Evolutionary conservation across 2,113 vertebrate species (phyloP), one percentile per base, ranked within the genome.

Genomic region (Lamprologus callipterus): DNA sequence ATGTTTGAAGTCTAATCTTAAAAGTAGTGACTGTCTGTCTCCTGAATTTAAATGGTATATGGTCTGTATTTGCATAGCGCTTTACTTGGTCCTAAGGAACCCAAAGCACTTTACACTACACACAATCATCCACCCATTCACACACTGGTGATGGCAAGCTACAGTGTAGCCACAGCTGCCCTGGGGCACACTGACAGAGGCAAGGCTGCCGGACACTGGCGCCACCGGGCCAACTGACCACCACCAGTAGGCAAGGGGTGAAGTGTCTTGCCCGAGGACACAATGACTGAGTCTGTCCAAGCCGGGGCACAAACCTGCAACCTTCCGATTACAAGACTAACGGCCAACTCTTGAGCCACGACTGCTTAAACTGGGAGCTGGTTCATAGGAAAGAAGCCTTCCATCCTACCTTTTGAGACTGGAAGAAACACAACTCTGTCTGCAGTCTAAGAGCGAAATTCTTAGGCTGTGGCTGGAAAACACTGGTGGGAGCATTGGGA

Each of bases 111-210:
- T 53, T 1, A 51, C 19, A 1, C 49, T 53, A 9, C 1, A 53
- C 49, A 53, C 49, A 53, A 53, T 53, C 9, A 53, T 53, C 9
- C 49, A 49, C 47, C 47, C 47, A 3, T 51, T n/a, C 49, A n/a
- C 9, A 51, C 49, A 51, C 49, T 10, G 0, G 49, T 53, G 19
- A n/a, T 53, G 49, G 49, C 49, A 51, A n/a, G 49, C 49, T 51
- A n/a, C 49, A 51, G 0, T 5, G 49, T 51, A 51, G 5, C 19
- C 49, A n/a, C 49, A 51, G 49, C 1, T 0, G 0, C 3, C 17
- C 49, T 51, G 49, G 49, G 17, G 49, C 17, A 1, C 19, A 5
- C 19, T 51, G 49, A 51, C 5, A 51, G 17, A 51, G 17, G 49
- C 2, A 0, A n/a, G 49, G 49, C 49, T 51, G 49, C 49, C 5